Percentiles rank a stretch among this genome's conserved stretches.
phyloP scores from a whole-genome alignment of 2,113 vertebrate species.

The Lutjanus erythropterus region DNA sequence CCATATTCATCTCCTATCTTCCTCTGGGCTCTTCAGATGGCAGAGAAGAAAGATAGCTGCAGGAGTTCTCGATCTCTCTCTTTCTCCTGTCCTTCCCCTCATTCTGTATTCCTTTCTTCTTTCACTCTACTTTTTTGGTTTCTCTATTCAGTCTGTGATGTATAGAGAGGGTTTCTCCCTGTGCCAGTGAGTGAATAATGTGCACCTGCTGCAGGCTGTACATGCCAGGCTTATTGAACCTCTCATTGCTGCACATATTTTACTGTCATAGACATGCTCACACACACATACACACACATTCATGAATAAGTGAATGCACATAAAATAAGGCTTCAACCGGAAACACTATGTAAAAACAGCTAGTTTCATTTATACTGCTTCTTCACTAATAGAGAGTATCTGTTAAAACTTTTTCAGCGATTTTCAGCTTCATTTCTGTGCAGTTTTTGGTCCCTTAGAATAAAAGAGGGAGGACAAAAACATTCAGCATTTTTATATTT shows the following conservation, averaged over 20 bases:
- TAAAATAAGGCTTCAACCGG: background rate
- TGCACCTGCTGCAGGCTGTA: conserved; percentile 59
- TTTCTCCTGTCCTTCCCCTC: conserved; percentile 60
- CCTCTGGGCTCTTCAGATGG: conserved; percentile 71
- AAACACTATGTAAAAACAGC: background rate
- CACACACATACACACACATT: conserved; percentile 15
- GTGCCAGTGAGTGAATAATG: conserved; percentile 17
- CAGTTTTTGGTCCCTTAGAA: conserved; percentile 1
- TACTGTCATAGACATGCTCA: conserved; percentile 14
- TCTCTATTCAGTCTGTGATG: conserved; percentile 55
- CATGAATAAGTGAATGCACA: background rate
- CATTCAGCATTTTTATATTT: conserved; percentile 23
- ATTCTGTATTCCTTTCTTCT: conserved; percentile 75
- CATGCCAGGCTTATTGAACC: conserved; percentile 41
- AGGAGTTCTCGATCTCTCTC: conserved; percentile 61
- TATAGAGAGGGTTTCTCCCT: conserved; percentile 41
- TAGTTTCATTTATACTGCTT: background rate
- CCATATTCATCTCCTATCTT: conserved; percentile 70
- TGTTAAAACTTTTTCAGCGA: background rate
- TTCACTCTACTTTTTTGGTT: conserved; percentile 49
- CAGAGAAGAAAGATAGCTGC: conserved; percentile 68
- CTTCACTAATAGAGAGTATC: background rate
- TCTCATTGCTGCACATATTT: conserved; percentile 50
- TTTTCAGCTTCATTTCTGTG: background rate
- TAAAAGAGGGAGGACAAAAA: background rate